Percentiles rank a stretch among this genome's conserved stretches.
phyloP scores from a whole-genome alignment of 2,888 invertebrate genomes.

The Anorthoa munda region DNA sequence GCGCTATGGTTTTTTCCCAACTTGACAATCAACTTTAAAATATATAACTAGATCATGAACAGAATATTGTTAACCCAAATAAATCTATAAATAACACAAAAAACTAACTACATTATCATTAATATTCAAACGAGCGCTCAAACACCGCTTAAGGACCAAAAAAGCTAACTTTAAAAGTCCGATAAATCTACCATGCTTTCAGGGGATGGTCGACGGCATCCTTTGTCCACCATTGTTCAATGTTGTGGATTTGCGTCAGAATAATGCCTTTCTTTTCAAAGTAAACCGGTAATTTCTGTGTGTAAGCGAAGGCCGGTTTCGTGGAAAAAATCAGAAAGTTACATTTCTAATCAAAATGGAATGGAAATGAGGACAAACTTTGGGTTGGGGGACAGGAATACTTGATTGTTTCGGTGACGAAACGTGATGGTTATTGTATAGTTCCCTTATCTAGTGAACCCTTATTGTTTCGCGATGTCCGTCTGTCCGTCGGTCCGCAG shows the following conservation, averaged over 20 bases:
- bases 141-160: conserved; percentile 17
- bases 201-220: conserved; percentile 37
- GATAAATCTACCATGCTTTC: conserved; percentile 55
- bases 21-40: no score
- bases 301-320: conserved; percentile 18
- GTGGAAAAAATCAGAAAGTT: conserved; percentile 35
- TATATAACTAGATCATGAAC: no score
- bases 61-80: background rate
- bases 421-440: background rate
- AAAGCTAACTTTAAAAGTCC: conserved; percentile 45
- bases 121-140: conserved; percentile 12
- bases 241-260: conserved; percentile 56
- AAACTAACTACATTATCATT: conserved; percentile 14
- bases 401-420: conserved; percentile 20
- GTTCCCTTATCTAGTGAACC: no score
- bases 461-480: no score
- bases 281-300: conserved; percentile 43
- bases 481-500: no score
- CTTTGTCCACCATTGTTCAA: conserved; percentile 63
- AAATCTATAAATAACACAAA: background rate
- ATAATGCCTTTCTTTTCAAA: conserved; percentile 51
- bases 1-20: background rate
- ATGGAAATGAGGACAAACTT: conserved; percentile 36
- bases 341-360: conserved; percentile 45
- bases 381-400: background rate